phyloP scores from a whole-genome alignment of 2,888 invertebrate species.

The Parelbella ahira region DNA sequence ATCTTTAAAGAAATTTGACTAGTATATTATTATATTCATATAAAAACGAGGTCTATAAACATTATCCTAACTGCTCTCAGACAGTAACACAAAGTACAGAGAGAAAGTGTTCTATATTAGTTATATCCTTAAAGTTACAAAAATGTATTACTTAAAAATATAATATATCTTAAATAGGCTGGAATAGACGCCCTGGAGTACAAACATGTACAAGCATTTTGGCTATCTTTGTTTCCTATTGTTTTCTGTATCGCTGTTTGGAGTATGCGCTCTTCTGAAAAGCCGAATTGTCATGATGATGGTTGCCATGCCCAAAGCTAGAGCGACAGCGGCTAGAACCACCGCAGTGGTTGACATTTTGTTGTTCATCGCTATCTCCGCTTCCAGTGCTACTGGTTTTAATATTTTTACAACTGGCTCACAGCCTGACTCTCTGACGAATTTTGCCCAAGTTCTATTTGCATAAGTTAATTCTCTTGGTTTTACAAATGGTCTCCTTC shows the following conservation, averaged over 20 bases:
- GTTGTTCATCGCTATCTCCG: slow-evolving; percentile 37
- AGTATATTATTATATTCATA: slow-evolving; percentile 16
- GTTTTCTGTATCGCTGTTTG: slow-evolving; percentile 48
- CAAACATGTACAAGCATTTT: too few species aligned
- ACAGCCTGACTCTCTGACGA: slow-evolving; percentile 84
- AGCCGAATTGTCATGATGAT: slow-evolving; percentile 62
- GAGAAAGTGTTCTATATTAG: too few species aligned
- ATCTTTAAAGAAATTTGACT: slow-evolving; percentile 18
- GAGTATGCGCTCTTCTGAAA: slow-evolving; percentile 42
- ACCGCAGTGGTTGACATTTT: slow-evolving; percentile 49
- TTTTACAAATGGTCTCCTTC: slow-evolving; percentile 79
- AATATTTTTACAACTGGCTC: slow-evolving; percentile 75
- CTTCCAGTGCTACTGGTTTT: slow-evolving; percentile 60
- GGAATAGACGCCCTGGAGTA: too few species aligned
- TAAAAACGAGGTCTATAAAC: slow-evolving; percentile 6
- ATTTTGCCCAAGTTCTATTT: slow-evolving; percentile 86
- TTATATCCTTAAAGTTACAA: too few species aligned
- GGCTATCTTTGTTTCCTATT: slow-evolving; percentile 59
- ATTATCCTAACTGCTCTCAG: slow-evolving; percentile 10
- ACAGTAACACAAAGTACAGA: slow-evolving; percentile 2
- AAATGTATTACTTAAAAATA: too few species aligned
- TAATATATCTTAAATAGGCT: slow-evolving; percentile 8
- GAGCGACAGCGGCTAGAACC: slow-evolving; percentile 55
- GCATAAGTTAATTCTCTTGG: slow-evolving; percentile 80
- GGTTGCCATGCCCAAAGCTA: slow-evolving; percentile 49